Base-by-base conservation (phyloP, 2,797 vertebrate genomes). In the Brachyrhaphis roseni region DNA sequence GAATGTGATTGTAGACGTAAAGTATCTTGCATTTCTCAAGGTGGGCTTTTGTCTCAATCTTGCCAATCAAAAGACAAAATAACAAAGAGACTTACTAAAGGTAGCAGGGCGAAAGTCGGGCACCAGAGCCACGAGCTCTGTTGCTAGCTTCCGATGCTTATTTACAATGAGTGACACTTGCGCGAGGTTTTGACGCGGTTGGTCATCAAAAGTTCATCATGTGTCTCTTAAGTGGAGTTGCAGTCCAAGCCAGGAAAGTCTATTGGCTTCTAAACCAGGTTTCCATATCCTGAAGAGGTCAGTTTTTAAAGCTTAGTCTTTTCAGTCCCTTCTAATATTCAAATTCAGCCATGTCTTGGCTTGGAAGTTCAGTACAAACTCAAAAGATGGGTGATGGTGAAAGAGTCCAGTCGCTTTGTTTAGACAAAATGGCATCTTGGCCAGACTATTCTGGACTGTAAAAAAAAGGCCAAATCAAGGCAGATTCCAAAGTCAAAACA, bases 291-390 rank as follows among this genome's bases (percentile, higher is more conserved):
- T 28, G 23, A 68, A 88, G 57, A 80, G 59, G 53, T 82, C 72
- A n/a, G 89, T 92, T 84, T 95, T 92, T 96, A 97, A 97, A 96
- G 95, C 96, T 96, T 89, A 91, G 90, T 96, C 95, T 95, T 95
- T 92, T 85, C 89, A 66, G 74, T 89, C 16, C 87, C 64, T 83
- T 64, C 1, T 57, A 46, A 57, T 59, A 84, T 73, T 81, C 57
- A n/a, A 79, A 74, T 49, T 28, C 6, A 82, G 92, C 83, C 80
- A 88, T 90, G 78, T 84, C 91, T 91, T 85, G 76, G 85, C 89
- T 86, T 79, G 86, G 88, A 89, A 92, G 75, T 87, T 88, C 86
- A 83, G 84, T 90, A 86, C 89, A 90, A 91, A 93, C 85, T 85
- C 92, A 90, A n/a, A 86, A 91, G 88, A 92, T 89, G 91, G 78